A percentile compares a stretch with the other conserved stretches of the same genome.
Conservation (phyloP, 1,140 invertebrate genomes). For the Prorops nasuta region DNA sequence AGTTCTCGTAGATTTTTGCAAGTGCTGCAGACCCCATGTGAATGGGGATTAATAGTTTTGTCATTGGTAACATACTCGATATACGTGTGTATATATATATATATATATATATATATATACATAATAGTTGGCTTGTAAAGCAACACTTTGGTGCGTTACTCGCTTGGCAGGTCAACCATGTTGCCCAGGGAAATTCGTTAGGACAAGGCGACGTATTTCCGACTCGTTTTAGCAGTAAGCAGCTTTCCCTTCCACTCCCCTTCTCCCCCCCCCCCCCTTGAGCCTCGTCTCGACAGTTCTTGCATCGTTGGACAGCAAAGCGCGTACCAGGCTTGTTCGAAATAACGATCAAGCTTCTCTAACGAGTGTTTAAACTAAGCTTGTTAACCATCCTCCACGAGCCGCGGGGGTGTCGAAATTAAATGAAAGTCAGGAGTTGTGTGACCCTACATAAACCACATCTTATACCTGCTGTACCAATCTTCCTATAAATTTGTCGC, state of each 20-base stretch:
- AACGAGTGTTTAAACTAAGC: constrained; percentile 41
- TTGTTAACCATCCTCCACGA: constrained; percentile 29
- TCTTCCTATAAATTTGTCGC: too few relatives aligned
- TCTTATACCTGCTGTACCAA: too few relatives aligned
- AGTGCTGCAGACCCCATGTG: too few relatives aligned
- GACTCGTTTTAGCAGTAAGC: constrained; percentile 26
- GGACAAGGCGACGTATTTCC: constrained; percentile 8
- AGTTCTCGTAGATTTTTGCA: background rate
- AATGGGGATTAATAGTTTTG: too few relatives aligned
- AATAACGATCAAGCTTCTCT: constrained; percentile 31
- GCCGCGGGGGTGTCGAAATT: constrained; percentile 11
- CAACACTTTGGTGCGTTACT: background rate
- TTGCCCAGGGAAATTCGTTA: constrained; percentile 14
- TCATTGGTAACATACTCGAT: too few relatives aligned
- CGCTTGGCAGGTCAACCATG: background rate
- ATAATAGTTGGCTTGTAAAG: background rate
- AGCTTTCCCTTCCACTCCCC: too few relatives aligned
- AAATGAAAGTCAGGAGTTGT: too few relatives aligned
- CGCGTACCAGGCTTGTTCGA: constrained; percentile 15
- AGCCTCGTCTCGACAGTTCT: constrained; percentile 1
- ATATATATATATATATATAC: background rate
- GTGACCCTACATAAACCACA: too few relatives aligned
- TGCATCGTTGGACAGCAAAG: background rate
- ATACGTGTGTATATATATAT: too few relatives aligned
- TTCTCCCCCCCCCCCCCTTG: too few relatives aligned